Conservation (phyloP, 2,113 vertebrate genomes). For the Cinclus cinclus region DNA sequence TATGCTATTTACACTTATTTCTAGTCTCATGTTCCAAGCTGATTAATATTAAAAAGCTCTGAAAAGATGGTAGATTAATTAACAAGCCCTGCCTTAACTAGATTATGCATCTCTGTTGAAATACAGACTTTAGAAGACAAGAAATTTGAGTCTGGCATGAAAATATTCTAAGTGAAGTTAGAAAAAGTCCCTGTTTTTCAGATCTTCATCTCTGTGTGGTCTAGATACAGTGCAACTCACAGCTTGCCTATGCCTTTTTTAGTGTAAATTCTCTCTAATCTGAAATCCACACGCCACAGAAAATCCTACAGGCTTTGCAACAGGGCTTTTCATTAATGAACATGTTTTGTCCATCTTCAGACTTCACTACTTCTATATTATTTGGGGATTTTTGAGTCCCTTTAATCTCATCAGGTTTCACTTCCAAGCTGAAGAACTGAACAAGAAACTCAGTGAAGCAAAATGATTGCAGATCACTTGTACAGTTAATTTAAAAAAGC, state of each 20-base stretch:
- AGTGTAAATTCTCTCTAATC: slow-evolving; percentile 16
- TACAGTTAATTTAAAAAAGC: slow-evolving; percentile 9
- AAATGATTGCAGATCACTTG: background rate
- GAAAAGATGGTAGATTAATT: background rate
- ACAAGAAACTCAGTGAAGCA: slow-evolving; percentile 24
- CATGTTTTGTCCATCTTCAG: slow-evolving; percentile 16
- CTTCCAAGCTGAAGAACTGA: slow-evolving; percentile 3
- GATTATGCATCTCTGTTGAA: background rate
- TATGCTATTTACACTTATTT: background rate
- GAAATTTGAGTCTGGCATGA: background rate
- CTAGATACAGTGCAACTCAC: background rate
- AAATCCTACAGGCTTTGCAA: slow-evolving; percentile 37
- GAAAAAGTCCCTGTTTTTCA: background rate
- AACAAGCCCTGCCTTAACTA: background rate
- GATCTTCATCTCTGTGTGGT: slow-evolving; percentile 16
- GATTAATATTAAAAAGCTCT: background rate
- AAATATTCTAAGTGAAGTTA: background rate
- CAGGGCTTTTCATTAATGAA: slow-evolving; percentile 13
- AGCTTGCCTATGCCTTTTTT: background rate
- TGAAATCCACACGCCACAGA: slow-evolving; percentile 26
- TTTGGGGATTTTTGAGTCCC: background rate
- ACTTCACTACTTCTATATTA: background rate
- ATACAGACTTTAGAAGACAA: background rate
- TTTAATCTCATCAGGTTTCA: slow-evolving; percentile 21
- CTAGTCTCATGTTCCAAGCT: background rate